Conservation (phyloP, 1,140 invertebrate genomes). For the Lycorma delicatula region DNA sequence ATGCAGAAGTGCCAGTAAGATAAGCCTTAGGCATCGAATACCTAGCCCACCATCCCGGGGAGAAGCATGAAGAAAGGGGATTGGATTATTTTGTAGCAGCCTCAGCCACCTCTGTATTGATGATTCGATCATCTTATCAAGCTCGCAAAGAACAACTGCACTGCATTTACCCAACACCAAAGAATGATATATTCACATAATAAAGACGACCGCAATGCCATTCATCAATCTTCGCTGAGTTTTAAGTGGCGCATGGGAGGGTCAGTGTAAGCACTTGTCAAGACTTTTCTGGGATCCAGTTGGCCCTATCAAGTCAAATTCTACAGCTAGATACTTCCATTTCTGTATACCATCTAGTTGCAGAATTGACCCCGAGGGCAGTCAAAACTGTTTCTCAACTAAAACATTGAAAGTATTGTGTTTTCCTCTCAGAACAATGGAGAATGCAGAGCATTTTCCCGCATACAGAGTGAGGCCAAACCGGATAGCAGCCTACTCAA, state of each 20-base stretch:
- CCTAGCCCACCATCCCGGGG: constrained; percentile 26
- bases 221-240: constrained; percentile 30
- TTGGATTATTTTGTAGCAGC: constrained; percentile 32
- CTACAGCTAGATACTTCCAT: neutral
- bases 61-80: constrained; percentile 34
- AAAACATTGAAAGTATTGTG: neutral
- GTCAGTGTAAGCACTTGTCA: neutral
- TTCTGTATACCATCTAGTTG: neutral
- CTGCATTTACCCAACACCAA: constrained; percentile 24
- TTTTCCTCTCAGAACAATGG: neutral
- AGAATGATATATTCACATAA: too few relatives aligned
- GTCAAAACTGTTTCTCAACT: neutral
- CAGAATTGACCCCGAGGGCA: neutral
- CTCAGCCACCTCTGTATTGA: constrained; percentile 31
- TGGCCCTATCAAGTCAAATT: neutral
- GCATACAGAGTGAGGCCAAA: neutral
- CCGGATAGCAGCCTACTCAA: neutral
- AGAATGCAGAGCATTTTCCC: neutral
- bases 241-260: constrained; percentile 32
- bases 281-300: neutral
- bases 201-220: constrained; percentile 18
- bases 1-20: neutral
- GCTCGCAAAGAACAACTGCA: constrained; percentile 22
- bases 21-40: constrained; percentile 19
- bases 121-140: neutral